phyloP scores from a whole-genome alignment of 2,888 invertebrate species.

The Tenodera sinensis region DNA sequence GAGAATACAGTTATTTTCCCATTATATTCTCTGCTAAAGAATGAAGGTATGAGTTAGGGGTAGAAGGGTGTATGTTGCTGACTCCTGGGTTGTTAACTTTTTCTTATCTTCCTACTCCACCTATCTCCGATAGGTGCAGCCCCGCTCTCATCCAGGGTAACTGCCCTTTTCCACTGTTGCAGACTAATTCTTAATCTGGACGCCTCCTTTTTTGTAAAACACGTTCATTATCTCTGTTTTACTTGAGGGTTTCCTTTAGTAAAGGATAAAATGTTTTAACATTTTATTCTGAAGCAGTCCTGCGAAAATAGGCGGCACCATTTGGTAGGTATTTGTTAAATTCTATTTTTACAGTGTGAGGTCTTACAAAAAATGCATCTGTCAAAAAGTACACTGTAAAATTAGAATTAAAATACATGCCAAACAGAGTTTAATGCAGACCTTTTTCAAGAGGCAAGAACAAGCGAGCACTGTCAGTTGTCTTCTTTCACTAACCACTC shows the following conservation, averaged over 20 bases:
- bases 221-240: neutral
- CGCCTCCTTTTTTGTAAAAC: neutral
- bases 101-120: neutral
- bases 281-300: neutral
- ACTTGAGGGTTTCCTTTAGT: neutral
- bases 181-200: neutral
- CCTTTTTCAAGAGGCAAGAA: neutral
- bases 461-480: neutral
- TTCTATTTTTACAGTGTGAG: neutral
- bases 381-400: neutral
- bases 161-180: neutral
- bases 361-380: neutral
- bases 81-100: neutral
- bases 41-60: neutral
- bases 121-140: neutral
- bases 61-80: slow-evolving; percentile 3
- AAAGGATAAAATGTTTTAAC: neutral
- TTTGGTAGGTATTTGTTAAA: neutral
- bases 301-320: neutral
- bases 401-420: neutral
- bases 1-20: neutral
- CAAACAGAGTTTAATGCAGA: neutral
- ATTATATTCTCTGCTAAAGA: neutral
- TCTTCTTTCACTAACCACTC: neutral
- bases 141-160: neutral